A percentile compares a stretch with the other conserved stretches of the same genome.
phyloP scores from a whole-genome alignment of 2,888 invertebrate genomes.

The Drosophila picticornis region DNA sequence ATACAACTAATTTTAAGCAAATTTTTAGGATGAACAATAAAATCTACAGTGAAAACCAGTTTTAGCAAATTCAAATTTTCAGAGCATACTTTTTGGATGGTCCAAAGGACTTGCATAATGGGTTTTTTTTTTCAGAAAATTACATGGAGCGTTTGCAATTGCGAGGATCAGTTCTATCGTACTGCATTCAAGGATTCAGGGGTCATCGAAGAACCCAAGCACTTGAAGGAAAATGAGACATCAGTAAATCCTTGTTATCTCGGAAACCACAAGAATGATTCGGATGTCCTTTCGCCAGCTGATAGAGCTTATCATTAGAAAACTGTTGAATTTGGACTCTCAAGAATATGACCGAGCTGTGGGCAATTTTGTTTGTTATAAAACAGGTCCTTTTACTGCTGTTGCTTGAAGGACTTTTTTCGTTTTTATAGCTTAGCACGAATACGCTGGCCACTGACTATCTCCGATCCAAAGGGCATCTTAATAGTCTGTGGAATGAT shows the following conservation, averaged over 20 bases:
- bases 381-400: neutral
- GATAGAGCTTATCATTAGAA: neutral
- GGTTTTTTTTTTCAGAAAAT: neutral
- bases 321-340: neutral
- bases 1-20: constrained; percentile 13
- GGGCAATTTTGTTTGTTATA: neutral
- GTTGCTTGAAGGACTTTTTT: neutral
- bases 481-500: neutral
- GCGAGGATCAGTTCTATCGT: neutral
- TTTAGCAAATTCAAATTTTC: neutral
- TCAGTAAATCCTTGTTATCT: neutral
- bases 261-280: neutral
- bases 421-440: neutral
- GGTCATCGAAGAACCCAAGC: neutral
- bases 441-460: neutral
- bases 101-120: neutral
- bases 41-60: constrained; percentile 6
- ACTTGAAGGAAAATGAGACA: neutral
- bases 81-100: neutral
- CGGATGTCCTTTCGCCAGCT: neutral
- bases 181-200: neutral
- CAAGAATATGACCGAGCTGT: neutral
- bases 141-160: neutral
- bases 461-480: neutral
- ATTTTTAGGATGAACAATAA: constrained; percentile 6